Evolutionary conservation across 2,113 vertebrate genomes (phyloP).

Genomic region (Galbula dea): DNA sequence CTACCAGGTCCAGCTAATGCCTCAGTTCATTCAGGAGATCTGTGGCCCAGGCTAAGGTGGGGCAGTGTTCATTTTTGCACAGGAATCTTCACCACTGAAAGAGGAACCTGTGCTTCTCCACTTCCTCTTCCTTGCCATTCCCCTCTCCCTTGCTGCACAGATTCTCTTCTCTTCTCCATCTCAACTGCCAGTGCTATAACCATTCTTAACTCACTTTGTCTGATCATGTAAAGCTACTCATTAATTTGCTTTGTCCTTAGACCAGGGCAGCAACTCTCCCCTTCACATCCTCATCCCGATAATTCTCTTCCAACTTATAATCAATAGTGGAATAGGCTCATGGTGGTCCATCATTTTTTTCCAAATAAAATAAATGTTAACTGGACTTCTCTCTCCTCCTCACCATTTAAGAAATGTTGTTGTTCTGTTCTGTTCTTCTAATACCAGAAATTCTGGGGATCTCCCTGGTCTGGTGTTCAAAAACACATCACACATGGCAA

Average conservation of each 20-base stretch:
- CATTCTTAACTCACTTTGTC: neutral
- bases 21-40: neutral
- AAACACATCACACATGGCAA: neutral
- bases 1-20: neutral
- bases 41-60: neutral
- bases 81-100: neutral
- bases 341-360: neutral
- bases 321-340: neutral
- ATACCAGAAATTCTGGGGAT: neutral
- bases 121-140: neutral
- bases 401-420: neutral
- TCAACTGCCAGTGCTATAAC: neutral
- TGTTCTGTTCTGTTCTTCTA: neutral
- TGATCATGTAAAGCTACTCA: neutral
- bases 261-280: neutral
- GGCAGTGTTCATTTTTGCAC: neutral
- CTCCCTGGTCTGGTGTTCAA: neutral
- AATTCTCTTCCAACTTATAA: neutral
- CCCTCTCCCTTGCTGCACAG: neutral
- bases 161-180: neutral
- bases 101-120: neutral
- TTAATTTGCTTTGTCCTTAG: neutral
- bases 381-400: neutral
- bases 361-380: neutral
- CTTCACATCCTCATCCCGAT: neutral